phyloP scores from a whole-genome alignment of 2,888 invertebrate species.

The Trichogramma evanescens region DNA sequence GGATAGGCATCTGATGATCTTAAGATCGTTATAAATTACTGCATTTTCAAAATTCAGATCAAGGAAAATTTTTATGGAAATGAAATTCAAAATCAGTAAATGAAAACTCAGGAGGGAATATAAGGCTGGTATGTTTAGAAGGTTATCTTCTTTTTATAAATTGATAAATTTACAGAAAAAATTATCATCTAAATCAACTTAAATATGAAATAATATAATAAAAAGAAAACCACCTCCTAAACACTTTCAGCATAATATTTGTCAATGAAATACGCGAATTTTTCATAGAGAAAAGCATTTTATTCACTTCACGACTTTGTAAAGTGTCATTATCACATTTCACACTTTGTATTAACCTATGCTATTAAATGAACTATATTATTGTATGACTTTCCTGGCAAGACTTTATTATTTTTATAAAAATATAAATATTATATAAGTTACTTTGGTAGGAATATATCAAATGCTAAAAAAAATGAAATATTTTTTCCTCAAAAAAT shows the following conservation, averaged over 20 bases:
- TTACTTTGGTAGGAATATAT: neutral
- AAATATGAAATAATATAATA: constrained; percentile 7
- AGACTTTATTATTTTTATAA: neutral
- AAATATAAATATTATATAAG: too few relatives aligned
- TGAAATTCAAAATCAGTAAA: constrained; percentile 5
- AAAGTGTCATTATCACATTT: constrained; percentile 43
- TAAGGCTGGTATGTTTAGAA: constrained; percentile 46
- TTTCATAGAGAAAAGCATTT: constrained; percentile 42
- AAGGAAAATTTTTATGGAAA: constrained; percentile 29
- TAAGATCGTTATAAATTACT: constrained; percentile 12
- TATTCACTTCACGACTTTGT: constrained; percentile 45
- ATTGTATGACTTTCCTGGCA: constrained; percentile 1
- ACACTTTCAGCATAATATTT: constrained; percentile 40
- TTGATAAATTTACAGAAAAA: constrained; percentile 1
- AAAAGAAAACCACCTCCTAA: constrained; percentile 46
- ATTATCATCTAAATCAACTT: neutral
- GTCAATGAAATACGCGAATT: constrained; percentile 45
- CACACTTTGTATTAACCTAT: constrained; percentile 18
- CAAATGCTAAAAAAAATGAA: neutral
- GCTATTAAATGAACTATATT: neutral
- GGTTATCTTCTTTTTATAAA: constrained; percentile 39
- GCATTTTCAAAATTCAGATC: constrained; percentile 26
- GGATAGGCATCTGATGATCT: constrained; percentile 10
- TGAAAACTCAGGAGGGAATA: constrained; percentile 41
- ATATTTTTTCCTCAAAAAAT: neutral